Evolutionary conservation across 2,797 vertebrate genomes (phyloP).

Genomic region (Muscicapa striata): DNA sequence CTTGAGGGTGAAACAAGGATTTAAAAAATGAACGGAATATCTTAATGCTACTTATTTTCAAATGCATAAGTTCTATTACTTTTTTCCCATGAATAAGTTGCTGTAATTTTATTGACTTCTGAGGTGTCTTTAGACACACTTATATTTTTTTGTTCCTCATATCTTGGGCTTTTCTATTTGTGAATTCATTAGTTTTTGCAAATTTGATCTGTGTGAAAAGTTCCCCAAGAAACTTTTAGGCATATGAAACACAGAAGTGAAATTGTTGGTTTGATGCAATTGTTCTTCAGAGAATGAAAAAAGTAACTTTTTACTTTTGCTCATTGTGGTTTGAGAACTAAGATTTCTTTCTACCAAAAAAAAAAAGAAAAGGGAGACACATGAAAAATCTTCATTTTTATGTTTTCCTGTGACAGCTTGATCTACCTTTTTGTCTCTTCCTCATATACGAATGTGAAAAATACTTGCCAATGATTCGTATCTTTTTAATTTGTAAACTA

Average conservation of each 20-base stretch:
- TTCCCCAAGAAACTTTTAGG: neutral
- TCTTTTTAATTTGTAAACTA: constrained; percentile 56
- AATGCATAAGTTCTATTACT: neutral
- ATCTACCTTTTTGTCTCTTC: constrained; percentile 64
- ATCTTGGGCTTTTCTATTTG: neutral
- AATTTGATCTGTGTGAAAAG: neutral
- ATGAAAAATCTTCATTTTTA: constrained; percentile 44
- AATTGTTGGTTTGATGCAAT: neutral
- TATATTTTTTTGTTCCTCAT: neutral
- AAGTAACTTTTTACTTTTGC: constrained; percentile 58
- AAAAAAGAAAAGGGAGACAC: neutral
- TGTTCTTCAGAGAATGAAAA: neutral
- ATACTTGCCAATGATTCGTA: constrained; percentile 1
- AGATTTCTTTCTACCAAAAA: constrained; percentile 20
- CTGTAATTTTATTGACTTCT: neutral
- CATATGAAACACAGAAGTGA: neutral
- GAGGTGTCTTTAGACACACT: neutral
- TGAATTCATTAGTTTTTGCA: neutral
- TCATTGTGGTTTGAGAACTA: constrained; percentile 81
- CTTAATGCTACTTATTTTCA: neutral
- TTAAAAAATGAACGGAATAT: neutral
- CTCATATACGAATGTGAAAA: constrained; percentile 68
- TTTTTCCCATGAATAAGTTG: neutral
- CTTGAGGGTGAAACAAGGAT: neutral
- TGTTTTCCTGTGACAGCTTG: constrained; percentile 41